Evolutionary conservation across 2,113 vertebrate species (phyloP), one percentile per base, ranked within the genome.

Genomic region (Cynoglossus semilaevis): DNA sequence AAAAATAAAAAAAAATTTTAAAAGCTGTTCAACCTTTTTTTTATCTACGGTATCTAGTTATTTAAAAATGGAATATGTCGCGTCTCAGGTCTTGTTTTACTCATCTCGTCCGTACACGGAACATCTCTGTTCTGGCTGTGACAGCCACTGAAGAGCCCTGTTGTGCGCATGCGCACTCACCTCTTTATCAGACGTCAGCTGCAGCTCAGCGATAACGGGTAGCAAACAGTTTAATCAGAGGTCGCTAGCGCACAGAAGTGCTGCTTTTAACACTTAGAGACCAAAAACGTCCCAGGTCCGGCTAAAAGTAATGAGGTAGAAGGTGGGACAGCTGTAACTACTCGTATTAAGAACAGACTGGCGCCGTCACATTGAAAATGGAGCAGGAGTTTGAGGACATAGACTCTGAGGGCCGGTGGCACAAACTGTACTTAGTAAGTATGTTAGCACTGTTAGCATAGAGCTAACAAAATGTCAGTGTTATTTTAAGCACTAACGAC

Each of bases 391-490:
- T 94, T 86, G 85, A 92, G 69, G 92, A 94, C 74, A 87, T 92
- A 75, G 93, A 97, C 22, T 90, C 90, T 12, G 88, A 90, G 63
- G 92, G 91, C 85, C 93, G 91, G 85, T 96, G 95, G 95, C 94
- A 96, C 60, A 92, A 92, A 75, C 85, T 94, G 6, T 96, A 96
- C 77, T 74, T 92, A 80, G 95, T 97, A 89, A 96, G 94, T 91
- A 29, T 70, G 54, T 74, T 78, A 85, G 84, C 84, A 65, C 63
- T 41, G 71, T 12, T 82, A 81, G 71, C 73, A 55, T 3, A 1
- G 11, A 62, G 84, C 79, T 84, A 86, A 72, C 47, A 15, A 46
- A 71, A 53, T 67, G 67, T 74, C 55, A 59, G 51, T 74, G 11
- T 77, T 56, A 22, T 49, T 56, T 49, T 61, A 63, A 45, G 10